phyloP scores from a whole-genome alignment of 2,797 vertebrate genomes.

The Rallus crepitans region DNA sequence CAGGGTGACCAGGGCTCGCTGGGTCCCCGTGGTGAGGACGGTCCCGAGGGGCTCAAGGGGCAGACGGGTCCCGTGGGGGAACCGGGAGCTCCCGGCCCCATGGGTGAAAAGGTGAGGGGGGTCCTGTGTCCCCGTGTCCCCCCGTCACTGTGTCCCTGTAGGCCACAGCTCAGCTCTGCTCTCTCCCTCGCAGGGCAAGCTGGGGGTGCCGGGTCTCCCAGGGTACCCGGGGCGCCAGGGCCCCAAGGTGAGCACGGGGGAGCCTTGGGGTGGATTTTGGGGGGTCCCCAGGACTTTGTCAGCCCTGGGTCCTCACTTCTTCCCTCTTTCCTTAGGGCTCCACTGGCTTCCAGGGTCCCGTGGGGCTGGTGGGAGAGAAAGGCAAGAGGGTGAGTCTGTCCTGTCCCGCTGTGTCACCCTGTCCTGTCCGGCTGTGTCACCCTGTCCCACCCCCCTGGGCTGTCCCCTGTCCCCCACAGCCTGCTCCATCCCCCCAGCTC shows the following conservation, averaged over 20 bases:
- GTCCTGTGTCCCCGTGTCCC: background rate
- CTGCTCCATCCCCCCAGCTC: background rate
- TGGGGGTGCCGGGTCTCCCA: constrained; percentile 92
- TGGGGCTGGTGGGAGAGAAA: constrained; percentile 88
- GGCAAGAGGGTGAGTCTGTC: constrained; percentile 88
- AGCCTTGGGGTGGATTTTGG: background rate
- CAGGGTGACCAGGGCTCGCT: constrained; percentile 84
- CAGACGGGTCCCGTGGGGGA: constrained; percentile 85
- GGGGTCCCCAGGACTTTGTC: background rate
- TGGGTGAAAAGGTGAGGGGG: constrained; percentile 84
- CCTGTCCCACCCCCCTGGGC: background rate
- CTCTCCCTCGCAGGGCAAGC: constrained; percentile 84
- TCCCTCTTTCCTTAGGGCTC: constrained; percentile 83
- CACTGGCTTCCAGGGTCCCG: constrained; percentile 84
- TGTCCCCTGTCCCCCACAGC: background rate
- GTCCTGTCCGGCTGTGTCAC: no score
- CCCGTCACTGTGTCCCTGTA: background rate
- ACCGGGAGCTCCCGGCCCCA: constrained; percentile 77
- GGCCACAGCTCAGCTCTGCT: background rate
- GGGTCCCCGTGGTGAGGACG: constrained; percentile 89
- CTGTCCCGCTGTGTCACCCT: no score
- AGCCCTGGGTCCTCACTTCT: background rate
- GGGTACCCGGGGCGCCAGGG: constrained; percentile 93
- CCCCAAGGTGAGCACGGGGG: constrained; percentile 84
- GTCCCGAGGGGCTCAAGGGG: constrained; percentile 89